phyloP scores from a whole-genome alignment of 2,797 vertebrate genomes.

The Pipistrellus nathusii region DNA sequence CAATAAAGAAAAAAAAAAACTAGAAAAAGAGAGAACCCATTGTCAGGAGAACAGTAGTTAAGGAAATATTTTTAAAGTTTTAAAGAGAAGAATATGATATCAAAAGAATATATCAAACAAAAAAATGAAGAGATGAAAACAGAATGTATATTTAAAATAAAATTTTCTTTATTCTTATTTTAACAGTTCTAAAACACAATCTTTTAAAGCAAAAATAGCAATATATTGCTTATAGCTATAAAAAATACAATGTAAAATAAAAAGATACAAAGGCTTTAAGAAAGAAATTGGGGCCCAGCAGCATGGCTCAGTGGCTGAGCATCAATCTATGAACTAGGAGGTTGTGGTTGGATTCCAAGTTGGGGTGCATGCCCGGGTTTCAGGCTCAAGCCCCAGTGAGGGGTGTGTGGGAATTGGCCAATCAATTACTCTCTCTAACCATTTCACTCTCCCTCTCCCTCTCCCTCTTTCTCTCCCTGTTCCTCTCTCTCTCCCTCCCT shows the following conservation, averaged over 20 bases:
- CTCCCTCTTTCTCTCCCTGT: too few species aligned
- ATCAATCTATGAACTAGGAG: too few species aligned
- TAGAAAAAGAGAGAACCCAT: not conserved
- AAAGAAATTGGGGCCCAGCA: conserved; percentile 1
- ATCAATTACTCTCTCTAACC: too few species aligned
- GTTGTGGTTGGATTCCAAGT: too few species aligned
- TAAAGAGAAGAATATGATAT: conserved; percentile 17
- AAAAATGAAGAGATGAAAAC: conserved; percentile 21
- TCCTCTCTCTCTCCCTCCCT: too few species aligned
- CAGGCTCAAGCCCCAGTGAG: too few species aligned
- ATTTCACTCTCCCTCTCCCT: too few species aligned
- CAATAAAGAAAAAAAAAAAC: too few species aligned
- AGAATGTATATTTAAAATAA: not conserved
- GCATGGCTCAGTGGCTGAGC: too few species aligned
- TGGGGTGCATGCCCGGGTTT: too few species aligned
- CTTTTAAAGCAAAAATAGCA: conserved; percentile 24
- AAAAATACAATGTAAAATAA: conserved; percentile 43
- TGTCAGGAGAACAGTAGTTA: not conserved
- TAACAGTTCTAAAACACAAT: conserved; percentile 7
- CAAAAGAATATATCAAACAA: not conserved
- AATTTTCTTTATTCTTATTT: conserved; percentile 25
- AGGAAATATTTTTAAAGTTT: conserved; percentile 30
- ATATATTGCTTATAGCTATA: not conserved
- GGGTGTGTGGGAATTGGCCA: too few species aligned
- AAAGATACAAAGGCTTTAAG: conserved; percentile 2